These are phyloP conservation scores for Nasonia oneida DNA, from an alignment of 2,888 invertebrate genomes.

Conservation along the genomic window DNA sequence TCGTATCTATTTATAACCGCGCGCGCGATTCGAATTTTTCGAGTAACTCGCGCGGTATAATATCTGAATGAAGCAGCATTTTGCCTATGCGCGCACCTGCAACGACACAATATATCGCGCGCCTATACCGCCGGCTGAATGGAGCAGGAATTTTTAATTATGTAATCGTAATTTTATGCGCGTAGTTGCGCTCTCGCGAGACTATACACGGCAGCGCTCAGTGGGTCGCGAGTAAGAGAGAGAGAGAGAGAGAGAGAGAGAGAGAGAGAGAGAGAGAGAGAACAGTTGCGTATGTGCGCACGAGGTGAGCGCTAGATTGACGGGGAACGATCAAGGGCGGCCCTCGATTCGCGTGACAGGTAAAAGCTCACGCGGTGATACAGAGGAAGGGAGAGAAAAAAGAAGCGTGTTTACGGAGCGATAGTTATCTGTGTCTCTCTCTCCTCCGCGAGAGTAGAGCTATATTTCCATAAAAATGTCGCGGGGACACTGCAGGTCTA, in stretches of 20 bases:
- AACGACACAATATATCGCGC: not conserved
- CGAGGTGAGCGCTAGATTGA: constrained; percentile 59
- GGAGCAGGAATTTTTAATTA: constrained; percentile 53
- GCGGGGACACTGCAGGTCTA: not conserved
- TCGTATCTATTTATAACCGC: constrained; percentile 4
- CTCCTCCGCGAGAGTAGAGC: not conserved
- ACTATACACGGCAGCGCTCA: constrained; percentile 60
- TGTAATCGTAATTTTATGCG: constrained; percentile 54
- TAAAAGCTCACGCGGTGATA: not conserved
- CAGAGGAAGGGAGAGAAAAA: not conserved
- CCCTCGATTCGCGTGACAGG: constrained; percentile 20
- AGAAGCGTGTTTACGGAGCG: constrained; percentile 35
- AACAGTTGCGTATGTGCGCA: constrained; percentile 49
- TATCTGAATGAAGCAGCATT: not conserved
- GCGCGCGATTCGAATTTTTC: constrained; percentile 12
- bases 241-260: not conserved
- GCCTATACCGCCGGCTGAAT: constrained; percentile 49
- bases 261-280: not conserved
- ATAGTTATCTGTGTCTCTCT: constrained; percentile 24
- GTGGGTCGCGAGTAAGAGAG: constrained; percentile 29
- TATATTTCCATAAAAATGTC: constrained; percentile 38
- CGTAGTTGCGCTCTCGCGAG: constrained; percentile 6
- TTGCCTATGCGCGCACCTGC: not conserved
- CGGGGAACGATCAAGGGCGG: constrained; percentile 42
- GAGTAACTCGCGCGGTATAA: not conserved